These are phyloP conservation scores for Disparrhopalites patrizii DNA, from an alignment of 2,888 invertebrate species.

Conservation along the genomic window DNA sequence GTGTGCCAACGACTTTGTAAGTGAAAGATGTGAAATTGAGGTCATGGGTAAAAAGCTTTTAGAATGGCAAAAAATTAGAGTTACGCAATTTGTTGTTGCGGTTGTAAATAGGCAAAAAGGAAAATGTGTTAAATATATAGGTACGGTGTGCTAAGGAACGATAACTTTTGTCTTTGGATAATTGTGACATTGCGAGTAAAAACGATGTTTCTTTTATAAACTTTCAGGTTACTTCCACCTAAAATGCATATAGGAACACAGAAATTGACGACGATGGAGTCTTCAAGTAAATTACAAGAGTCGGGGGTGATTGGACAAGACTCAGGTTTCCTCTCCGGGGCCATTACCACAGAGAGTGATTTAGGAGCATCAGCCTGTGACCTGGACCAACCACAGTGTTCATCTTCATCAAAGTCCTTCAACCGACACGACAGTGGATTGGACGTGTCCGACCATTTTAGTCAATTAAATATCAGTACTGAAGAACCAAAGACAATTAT, in stretches of 20 bases:
- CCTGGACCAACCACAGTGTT: slow-evolving; percentile 35
- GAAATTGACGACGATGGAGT: slow-evolving; percentile 8
- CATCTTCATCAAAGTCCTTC: slow-evolving; percentile 29
- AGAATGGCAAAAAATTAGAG: no score
- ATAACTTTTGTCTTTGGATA: no score
- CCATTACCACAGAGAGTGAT: slow-evolving; percentile 46
- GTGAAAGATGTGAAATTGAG: no score
- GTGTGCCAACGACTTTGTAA: no score
- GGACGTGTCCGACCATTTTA: slow-evolving; percentile 51
- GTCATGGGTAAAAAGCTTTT: no score
- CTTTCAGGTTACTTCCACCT: slow-evolving; percentile 2
- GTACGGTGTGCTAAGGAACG: no score
- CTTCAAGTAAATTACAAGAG: slow-evolving; percentile 11
- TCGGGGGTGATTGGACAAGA: slow-evolving; percentile 34
- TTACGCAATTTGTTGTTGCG: no score
- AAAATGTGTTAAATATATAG: no score
- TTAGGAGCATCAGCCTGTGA: slow-evolving; percentile 39
- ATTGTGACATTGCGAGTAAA: no score
- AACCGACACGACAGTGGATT: slow-evolving; percentile 64
- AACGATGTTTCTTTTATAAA: background rate
- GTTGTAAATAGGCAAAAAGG: no score
- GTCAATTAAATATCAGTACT: slow-evolving; percentile 42
- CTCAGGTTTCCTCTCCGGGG: slow-evolving; percentile 46
- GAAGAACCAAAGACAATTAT: slow-evolving; percentile 24
- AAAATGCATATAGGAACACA: slow-evolving; percentile 23